These are phyloP conservation scores for Lithophane socia DNA, from an alignment of 2,888 invertebrate genomes.

Conservation along the genomic window DNA sequence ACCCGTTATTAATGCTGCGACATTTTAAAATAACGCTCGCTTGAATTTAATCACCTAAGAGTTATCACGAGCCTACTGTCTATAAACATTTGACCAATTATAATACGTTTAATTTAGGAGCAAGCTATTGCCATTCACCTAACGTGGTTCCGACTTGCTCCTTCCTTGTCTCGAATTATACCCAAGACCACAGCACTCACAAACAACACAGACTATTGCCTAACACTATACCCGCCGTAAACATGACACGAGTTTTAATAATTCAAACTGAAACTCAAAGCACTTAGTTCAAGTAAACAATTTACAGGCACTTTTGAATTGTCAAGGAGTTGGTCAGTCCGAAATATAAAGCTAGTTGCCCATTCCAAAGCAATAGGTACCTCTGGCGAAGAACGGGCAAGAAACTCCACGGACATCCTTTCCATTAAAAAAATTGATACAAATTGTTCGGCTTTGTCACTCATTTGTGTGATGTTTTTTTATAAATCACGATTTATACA, in stretches of 20 bases:
- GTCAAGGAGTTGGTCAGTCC: too few relatives aligned
- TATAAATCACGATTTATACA: constrained; percentile 50
- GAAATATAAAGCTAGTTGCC: too few relatives aligned
- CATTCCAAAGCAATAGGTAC: too few relatives aligned
- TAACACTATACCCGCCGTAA: neutral
- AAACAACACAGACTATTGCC: neutral
- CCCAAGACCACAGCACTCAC: neutral
- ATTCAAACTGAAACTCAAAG: too few relatives aligned
- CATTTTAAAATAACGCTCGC: neutral
- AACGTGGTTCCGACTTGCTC: neutral
- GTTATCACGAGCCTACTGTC: neutral
- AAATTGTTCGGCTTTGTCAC: neutral
- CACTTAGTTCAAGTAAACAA: too few relatives aligned
- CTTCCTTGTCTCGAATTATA: neutral
- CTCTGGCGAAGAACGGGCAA: too few relatives aligned
- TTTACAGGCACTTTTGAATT: too few relatives aligned
- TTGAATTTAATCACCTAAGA: neutral
- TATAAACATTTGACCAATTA: neutral
- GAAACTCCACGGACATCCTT: too few relatives aligned
- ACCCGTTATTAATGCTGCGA: neutral
- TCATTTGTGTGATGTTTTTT: neutral
- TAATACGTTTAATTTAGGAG: neutral
- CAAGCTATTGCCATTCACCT: neutral
- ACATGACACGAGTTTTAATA: neutral
- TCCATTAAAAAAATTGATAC: too few relatives aligned